Conservation (phyloP, 1,140 invertebrate genomes). For the Drosophila ohnishii region DNA sequence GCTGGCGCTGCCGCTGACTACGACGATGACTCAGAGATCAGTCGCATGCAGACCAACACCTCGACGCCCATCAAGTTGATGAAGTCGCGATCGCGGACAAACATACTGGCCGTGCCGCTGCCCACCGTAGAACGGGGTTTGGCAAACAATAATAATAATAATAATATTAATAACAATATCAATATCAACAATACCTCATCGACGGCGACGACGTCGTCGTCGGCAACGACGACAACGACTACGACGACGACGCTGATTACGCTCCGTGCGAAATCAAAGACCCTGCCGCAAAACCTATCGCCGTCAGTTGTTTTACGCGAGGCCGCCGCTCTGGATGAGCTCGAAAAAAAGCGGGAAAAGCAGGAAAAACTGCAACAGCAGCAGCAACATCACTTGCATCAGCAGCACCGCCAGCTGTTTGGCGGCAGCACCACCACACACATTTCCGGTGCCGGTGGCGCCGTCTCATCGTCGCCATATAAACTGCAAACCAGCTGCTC, state of each 20-base stretch:
- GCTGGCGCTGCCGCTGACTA: constrained; percentile 35
- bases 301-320: constrained; percentile 72
- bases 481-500: constrained; percentile 68
- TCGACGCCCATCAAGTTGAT: constrained; percentile 83
- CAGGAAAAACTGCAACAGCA: constrained; percentile 27
- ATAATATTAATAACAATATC: constrained; percentile 35
- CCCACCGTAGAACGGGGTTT: constrained; percentile 66
- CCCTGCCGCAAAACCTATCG: constrained; percentile 85
- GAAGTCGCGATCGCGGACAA: constrained; percentile 82
- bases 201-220: constrained; percentile 53
- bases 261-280: constrained; percentile 85
- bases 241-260: constrained; percentile 83
- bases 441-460: constrained; percentile 25
- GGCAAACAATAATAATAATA: constrained; percentile 34
- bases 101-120: constrained; percentile 79
- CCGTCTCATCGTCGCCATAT: constrained; percentile 40
- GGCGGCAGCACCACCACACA: constrained; percentile 63
- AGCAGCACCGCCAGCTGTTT: constrained; percentile 60
- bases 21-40: constrained; percentile 82
- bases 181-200: constrained; percentile 47
- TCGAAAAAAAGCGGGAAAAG: constrained; percentile 36
- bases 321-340: constrained; percentile 63
- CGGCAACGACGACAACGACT: constrained; percentile 60
- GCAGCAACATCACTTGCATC: constrained; percentile 10
- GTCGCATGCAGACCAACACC: constrained; percentile 82